Conservation (phyloP, 2,797 vertebrate genomes). For the Lophius americanus region DNA sequence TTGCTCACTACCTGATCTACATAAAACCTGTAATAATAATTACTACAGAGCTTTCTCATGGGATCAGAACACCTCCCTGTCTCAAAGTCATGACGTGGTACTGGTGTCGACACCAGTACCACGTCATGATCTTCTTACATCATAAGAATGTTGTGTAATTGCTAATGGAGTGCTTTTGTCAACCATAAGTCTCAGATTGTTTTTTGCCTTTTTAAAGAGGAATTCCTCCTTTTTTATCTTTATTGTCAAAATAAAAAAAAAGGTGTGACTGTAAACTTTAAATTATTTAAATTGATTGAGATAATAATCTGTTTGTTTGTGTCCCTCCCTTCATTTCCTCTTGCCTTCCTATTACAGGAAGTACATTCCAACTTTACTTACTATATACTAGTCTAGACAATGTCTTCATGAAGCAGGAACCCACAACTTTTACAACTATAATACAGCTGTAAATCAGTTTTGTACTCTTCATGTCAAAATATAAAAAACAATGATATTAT, state of each 20-base stretch:
- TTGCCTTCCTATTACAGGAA: conserved; percentile 35
- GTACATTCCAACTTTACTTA: background rate
- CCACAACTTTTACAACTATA: background rate
- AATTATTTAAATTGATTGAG: conserved; percentile 10
- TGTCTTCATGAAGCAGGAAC: background rate
- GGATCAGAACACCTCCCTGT: conserved; percentile 21
- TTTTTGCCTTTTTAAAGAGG: background rate
- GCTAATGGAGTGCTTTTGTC: background rate
- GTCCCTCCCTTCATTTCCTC: conserved; percentile 49
- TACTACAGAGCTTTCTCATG: conserved; percentile 47
- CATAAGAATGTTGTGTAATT: too few species aligned
- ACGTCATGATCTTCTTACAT: conserved; percentile 1
- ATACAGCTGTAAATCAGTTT: background rate
- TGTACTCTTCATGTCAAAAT: background rate
- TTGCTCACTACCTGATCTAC: conserved; percentile 48
- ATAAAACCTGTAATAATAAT: conserved; percentile 53
- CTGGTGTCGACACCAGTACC: too few species aligned
- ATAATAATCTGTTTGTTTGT: conserved; percentile 30
- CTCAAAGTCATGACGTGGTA: conserved; percentile 27
- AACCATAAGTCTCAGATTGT: background rate
- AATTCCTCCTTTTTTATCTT: background rate
- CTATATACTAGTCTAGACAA: background rate
- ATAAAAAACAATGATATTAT: too few species aligned
- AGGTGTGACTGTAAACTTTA: background rate
- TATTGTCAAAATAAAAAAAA: background rate